Evolutionary conservation across 2,113 vertebrate species (phyloP), one percentile per base, ranked within the genome.

Genomic region (Athene noctua): DNA sequence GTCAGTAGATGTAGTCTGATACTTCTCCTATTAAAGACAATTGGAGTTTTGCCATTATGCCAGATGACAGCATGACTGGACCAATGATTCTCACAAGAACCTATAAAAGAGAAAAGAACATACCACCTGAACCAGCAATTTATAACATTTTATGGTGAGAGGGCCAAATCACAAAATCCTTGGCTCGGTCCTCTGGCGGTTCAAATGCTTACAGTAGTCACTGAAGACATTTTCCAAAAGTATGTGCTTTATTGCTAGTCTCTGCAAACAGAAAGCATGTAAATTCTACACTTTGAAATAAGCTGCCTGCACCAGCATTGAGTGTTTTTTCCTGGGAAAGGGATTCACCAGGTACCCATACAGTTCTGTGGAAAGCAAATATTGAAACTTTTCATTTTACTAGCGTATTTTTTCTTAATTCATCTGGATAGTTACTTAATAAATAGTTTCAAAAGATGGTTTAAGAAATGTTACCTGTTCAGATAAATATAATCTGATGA

Each of bases 11-110:
- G 88, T 79, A 88, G 75, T 44, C 65, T 86, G 47, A 59, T 86
- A 52, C 72, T 90, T 94, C 74, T 94, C 72, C 89, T 95, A 51
- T 95, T 94, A 95, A 95, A 88, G 90, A 81, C 70, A 93, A 77
- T 38, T 86, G 81, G 70, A 83, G 21, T 52, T 95, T 86, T 90
- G 85, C 67, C 96, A 72, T 86, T 88, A 79, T 72, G 47, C 88
- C 59, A 62, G 84, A 68, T 77, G 91, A 67, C 38, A 57, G 63
- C 55, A 40, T 44, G 67, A 47, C 51, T 73, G 40, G 26, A 86
- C 51, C 59, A 55, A 7, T 63, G 75, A 38, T 86, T 77, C 73
- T 94, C 27, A 74, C 51, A 77, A 83, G 54, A 92, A 73, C 62
- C 29, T 86, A 17, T 74, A 51, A 84, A 86, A 86, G 40, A 92